Conservation (phyloP, 1,140 invertebrate species). For the Drosophila arawakana region DNA sequence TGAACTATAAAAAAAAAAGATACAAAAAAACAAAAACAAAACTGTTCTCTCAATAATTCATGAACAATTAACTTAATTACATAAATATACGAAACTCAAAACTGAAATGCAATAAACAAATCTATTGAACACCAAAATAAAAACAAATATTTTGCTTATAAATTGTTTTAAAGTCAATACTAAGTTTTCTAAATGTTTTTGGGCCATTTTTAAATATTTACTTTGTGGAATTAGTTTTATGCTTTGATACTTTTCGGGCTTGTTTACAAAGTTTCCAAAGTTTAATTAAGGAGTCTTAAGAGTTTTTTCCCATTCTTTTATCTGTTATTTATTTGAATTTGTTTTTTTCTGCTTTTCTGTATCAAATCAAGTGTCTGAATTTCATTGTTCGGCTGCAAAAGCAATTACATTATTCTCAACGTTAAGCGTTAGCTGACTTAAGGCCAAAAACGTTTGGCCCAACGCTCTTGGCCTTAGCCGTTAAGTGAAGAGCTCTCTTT, state of each 20-base stretch:
- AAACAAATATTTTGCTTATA: neutral
- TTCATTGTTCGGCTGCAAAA: slow-evolving; percentile 69
- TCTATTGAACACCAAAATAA: slow-evolving; percentile 73
- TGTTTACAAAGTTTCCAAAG: no score
- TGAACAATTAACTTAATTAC: slow-evolving; percentile 74
- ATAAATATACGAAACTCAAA: slow-evolving; percentile 62
- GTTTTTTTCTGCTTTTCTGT: no score
- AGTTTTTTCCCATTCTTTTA: no score
- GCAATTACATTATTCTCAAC: slow-evolving; percentile 65
- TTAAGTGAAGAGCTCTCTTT: slow-evolving; percentile 21
- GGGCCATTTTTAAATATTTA: no score
- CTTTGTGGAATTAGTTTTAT: no score
- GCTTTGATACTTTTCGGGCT: neutral
- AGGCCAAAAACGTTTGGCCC: slow-evolving; percentile 33
- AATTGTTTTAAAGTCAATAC: neutral
- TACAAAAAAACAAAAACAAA: slow-evolving; percentile 51
- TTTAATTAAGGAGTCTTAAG: no score
- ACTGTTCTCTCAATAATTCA: slow-evolving; percentile 78
- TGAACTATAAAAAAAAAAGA: slow-evolving; percentile 43
- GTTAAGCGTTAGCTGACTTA: slow-evolving; percentile 9
- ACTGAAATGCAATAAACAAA: slow-evolving; percentile 77
- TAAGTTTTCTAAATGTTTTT: neutral
- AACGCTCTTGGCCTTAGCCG: slow-evolving; percentile 53
- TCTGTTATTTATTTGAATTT: no score
- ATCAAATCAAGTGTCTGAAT: slow-evolving; percentile 43